A percentile compares a stretch with the other conserved stretches of the same genome.
These are phyloP conservation scores for Eumeta japonica DNA, from an alignment of 1,140 invertebrate species.

Conservation along the genomic window DNA sequence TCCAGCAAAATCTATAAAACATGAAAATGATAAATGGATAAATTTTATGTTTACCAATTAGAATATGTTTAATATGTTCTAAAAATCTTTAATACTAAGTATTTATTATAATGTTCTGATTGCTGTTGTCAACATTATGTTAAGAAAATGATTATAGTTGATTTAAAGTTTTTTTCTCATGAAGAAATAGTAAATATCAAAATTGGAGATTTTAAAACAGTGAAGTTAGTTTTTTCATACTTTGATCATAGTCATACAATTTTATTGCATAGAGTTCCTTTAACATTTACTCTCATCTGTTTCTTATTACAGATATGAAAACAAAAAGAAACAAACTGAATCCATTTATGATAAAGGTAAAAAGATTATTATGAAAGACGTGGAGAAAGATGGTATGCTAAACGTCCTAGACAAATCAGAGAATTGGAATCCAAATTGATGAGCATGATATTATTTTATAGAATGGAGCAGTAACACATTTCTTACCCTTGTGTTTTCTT, in stretches of 20 bases:
- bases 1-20: too few relatives aligned
- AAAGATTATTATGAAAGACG: constrained; percentile 32
- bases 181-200: constrained; percentile 34
- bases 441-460: constrained; percentile 30
- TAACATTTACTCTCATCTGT: constrained; percentile 5
- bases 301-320: constrained; percentile 34
- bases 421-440: constrained; percentile 39
- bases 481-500: constrained; percentile 36
- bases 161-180: constrained; percentile 40
- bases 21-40: too few relatives aligned
- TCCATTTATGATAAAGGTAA: constrained; percentile 33
- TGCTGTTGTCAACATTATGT: too few relatives aligned
- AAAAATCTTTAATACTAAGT: too few relatives aligned
- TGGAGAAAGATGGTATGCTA: constrained; percentile 28
- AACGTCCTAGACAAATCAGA: constrained; percentile 28
- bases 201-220: constrained; percentile 44
- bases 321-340: constrained; percentile 37
- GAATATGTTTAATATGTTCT: too few relatives aligned
- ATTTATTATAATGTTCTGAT: too few relatives aligned
- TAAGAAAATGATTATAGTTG: constrained; percentile 38
- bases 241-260: too few relatives aligned
- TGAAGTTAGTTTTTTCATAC: constrained; percentile 31
- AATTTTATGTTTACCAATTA: too few relatives aligned
- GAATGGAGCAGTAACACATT: constrained; percentile 35
- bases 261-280: too few relatives aligned